Base-by-base conservation (phyloP, 2,797 vertebrate genomes). In the Sebastes steindachneri region DNA sequence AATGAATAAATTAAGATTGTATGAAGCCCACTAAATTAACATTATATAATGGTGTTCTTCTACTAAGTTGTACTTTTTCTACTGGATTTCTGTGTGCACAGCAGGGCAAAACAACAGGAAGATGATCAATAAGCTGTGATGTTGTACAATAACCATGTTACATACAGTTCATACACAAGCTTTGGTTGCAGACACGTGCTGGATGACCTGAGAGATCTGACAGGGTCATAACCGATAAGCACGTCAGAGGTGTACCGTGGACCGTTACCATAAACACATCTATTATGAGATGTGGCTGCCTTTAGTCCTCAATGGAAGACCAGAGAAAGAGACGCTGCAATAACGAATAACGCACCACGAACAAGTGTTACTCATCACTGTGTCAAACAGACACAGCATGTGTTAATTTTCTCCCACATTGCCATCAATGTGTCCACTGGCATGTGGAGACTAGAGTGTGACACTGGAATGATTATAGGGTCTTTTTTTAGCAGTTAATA, bases 1-100 rank as follows among this genome's bases (percentile, higher is more conserved):
- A 71, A 88, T 88, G 48, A 87, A 80, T 80, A 68, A 78, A 77
- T 51, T 37, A 83, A 71, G 51, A 26, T 54, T 26, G 5, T 55
- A 25, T 63, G 6, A 62, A 75, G 1, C 28, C n/a, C 9, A 14
- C 3, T 3, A 3, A 28, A 35, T 19, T 67, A 5, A 11, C 5
- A 4, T 37, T 26, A 25, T 0, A 2, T 29, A 19, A 48, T 15
- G 7, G 41, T n/a, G 6, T 25, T 41, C 2, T 59, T 60, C 7
- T 10, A 7, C 21, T 4, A 10, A 57, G 9, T 21, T 25, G 6
- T 66, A 37, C 21, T 48, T n/a, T 57, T 57, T n/a, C 10, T 66
- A 10, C 17, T 31, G 9, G 6, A 19, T 68, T 31, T 72, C 17
- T 45, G n/a, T 55, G n/a, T 1, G 9, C 6, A 35, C 21, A n/a